Evolutionary conservation across 2,113 vertebrate species (phyloP).

Genomic region (Uria lomvia): DNA sequence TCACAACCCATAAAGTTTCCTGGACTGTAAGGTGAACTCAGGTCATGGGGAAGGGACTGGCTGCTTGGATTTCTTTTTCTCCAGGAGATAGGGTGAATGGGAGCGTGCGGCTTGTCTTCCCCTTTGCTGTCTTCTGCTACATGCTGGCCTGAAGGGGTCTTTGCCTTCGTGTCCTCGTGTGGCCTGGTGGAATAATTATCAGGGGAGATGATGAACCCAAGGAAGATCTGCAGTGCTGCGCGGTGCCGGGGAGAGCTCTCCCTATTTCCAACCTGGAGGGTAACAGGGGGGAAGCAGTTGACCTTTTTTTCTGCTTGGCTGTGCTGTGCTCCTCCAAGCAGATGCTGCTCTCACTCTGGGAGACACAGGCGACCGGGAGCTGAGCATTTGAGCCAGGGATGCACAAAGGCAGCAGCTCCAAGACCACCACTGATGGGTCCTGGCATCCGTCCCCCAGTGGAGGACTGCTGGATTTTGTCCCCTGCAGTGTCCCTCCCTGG

Average conservation of each 20-base stretch:
- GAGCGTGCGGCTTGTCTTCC: accelerated
- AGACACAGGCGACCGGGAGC: neutral
- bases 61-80: neutral
- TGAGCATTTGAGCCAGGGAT: neutral
- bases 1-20: neutral
- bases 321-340: neutral
- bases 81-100: accelerated
- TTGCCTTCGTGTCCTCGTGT: neutral
- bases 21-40: neutral
- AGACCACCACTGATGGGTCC: neutral
- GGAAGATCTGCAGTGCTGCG: accelerated
- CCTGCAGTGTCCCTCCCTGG: neutral
- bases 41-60: neutral
- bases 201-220: neutral
- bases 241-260: neutral
- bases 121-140: neutral
- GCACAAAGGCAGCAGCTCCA: neutral
- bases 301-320: neutral
- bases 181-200: neutral
- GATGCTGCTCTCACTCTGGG: neutral
- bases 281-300: neutral
- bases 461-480: neutral
- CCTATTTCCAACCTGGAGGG: neutral
- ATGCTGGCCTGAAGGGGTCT: neutral
- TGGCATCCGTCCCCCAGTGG: neutral